Evolutionary conservation across 2,797 vertebrate species (phyloP).

Genomic region (Lithobates sylvaticus): DNA sequence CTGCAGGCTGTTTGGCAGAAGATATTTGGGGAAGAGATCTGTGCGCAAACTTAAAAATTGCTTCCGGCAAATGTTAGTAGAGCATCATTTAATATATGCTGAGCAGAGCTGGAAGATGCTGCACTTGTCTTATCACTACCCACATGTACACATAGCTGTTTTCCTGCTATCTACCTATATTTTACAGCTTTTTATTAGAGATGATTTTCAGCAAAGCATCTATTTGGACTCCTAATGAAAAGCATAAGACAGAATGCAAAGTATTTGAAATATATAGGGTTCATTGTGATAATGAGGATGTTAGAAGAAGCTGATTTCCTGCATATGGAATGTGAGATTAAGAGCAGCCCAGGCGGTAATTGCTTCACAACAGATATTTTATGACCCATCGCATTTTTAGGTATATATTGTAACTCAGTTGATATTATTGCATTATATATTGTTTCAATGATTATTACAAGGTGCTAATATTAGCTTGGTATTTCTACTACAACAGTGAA

Average conservation of each 20-base stretch:
- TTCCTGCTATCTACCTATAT: conserved; percentile 9
- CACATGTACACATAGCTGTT: not conserved
- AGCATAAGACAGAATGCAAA: not conserved
- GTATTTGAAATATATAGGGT: not conserved
- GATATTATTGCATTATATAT: too few relatives aligned
- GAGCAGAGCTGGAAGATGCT: conserved; percentile 11
- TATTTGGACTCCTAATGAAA: too few relatives aligned
- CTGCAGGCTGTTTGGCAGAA: conserved; percentile 15
- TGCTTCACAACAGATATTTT: too few relatives aligned
- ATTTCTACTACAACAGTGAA: too few relatives aligned
- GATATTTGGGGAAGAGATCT: conserved; percentile 18
- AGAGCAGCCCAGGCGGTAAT: not conserved
- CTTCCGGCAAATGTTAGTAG: conserved; percentile 22
- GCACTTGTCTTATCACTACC: not conserved
- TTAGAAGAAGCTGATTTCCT: not conserved
- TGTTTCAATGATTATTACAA: too few relatives aligned
- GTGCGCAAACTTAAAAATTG: not conserved
- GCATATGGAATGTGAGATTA: not conserved
- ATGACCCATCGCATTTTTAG: too few relatives aligned
- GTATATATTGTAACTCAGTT: too few relatives aligned
- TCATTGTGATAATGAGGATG: not conserved
- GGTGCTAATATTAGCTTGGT: too few relatives aligned
- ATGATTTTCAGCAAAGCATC: too few relatives aligned
- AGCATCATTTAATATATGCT: conserved; percentile 30
- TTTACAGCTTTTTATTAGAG: not conserved